These are phyloP conservation scores for Pseudochaenichthys georgianus DNA, from an alignment of 2,797 vertebrate genomes.

Conservation along the genomic window DNA sequence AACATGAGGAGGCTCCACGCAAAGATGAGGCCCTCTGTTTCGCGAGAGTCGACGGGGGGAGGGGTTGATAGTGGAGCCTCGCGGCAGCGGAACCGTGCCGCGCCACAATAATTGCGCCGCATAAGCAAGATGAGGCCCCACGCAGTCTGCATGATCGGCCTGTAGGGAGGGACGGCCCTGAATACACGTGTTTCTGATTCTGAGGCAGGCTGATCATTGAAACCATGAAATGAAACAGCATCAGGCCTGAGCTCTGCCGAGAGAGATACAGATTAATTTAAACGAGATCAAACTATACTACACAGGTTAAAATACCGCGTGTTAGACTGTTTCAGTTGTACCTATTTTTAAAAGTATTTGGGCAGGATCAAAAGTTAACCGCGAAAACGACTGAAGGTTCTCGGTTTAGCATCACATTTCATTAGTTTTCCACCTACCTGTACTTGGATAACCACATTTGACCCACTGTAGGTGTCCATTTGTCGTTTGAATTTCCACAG, in stretches of 20 bases:
- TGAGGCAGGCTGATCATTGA: no score
- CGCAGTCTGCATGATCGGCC: no score
- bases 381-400: not conserved
- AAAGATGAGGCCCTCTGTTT: no score
- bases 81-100: no score
- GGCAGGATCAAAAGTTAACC: not conserved
- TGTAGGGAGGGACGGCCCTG: no score
- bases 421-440: conserved; percentile 3
- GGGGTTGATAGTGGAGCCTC: no score
- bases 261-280: not conserved
- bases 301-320: not conserved
- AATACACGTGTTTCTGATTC: no score
- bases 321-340: not conserved
- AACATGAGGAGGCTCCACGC: no score
- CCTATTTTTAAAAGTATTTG: not conserved
- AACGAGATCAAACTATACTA: not conserved
- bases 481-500: not conserved
- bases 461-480: not conserved
- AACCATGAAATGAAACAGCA: not conserved
- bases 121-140: no score
- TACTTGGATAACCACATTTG: not conserved
- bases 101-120: no score
- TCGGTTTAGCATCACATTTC: not conserved
- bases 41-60: no score
- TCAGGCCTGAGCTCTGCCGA: not conserved